Evolutionary conservation across 2,888 invertebrate genomes (phyloP), one percentile per base, ranked within the genome.

Genomic region (Chrysomela aeneicollis): DNA sequence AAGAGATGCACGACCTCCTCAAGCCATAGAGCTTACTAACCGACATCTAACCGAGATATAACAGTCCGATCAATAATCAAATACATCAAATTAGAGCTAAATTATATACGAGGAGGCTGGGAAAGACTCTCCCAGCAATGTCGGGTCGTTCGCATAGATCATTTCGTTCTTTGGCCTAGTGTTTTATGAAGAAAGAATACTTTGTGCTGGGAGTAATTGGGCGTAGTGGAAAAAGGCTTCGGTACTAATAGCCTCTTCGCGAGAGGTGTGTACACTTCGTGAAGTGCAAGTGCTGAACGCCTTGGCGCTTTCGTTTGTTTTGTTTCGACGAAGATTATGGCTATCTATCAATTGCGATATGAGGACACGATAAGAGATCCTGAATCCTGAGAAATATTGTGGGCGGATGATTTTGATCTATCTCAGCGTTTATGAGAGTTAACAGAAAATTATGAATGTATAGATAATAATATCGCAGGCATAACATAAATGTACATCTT

Each of bases 1-100:
- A 64, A 69, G 69, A 69, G 61, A 50, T 64, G 68, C 71, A 71
- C 71, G 71, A 69, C 70, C 64, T 63, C 65, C 69, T 68, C 58
- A 52, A 66, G 69, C 65, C 64, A 61, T 60, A 61, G 49, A 68
- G 59, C 62, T 60, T 66, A 63, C 64, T 63, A 64, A 70, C 67
- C 63, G 64, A 69, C 61, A 68, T 68, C 65, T 66, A 65, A 59
- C 61, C 61, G 37, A 65, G 61, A 58, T 57, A 53, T 65, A 61
- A 58, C 65, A 65, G 65, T 61, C 58, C 58, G 65, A 65, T 65
- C 65, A 49, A 65, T 65, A 65, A 65, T 65, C 65, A 65, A 61
- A 61, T 62, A 52, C 50, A 65, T 62, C 65, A 64, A 65, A 65
- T 65, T 61, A 58, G 52, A 65, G 55, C 53, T 65, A 65, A 65